Conservation (phyloP, 2,797 vertebrate genomes). For the Podarcis lilfordi region DNA sequence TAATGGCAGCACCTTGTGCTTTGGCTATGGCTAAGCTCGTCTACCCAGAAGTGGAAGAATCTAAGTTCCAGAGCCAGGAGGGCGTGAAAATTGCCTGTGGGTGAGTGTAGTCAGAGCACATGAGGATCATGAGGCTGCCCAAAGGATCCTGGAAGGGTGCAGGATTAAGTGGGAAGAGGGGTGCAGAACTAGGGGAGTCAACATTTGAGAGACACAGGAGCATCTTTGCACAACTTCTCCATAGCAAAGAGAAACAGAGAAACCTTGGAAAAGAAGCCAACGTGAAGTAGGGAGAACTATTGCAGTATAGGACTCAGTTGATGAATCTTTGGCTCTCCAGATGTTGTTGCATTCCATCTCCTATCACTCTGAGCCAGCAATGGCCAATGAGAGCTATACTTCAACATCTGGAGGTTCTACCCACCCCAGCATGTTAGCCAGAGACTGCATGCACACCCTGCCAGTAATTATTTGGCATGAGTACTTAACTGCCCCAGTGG, state of each 20-base stretch:
- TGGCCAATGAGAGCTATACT: too few species aligned
- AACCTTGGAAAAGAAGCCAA: neutral
- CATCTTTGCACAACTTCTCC: neutral
- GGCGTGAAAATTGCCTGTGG: conserved; percentile 80
- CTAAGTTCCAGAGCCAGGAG: conserved; percentile 78
- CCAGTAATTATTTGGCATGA: too few species aligned
- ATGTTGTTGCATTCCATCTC: too few species aligned
- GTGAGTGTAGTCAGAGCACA: conserved; percentile 72
- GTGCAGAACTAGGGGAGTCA: neutral
- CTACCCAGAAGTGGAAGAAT: conserved; percentile 91
- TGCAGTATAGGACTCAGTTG: neutral
- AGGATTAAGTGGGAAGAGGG: neutral
- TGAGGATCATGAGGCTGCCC: neutral
- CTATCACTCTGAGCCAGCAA: too few species aligned
- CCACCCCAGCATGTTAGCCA: neutral
- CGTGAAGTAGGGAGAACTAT: neutral
- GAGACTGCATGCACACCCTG: neutral
- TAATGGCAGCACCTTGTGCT: conserved; percentile 97
- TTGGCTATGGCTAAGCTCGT: conserved; percentile 92
- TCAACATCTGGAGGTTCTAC: too few species aligned
- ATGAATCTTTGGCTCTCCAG: too few species aligned
- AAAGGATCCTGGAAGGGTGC: neutral
- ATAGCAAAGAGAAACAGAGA: neutral
- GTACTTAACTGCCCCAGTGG: too few species aligned
- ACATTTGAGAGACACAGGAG: neutral